Conservation (phyloP, 2,888 invertebrate genomes). For the Nymphalis urticae region DNA sequence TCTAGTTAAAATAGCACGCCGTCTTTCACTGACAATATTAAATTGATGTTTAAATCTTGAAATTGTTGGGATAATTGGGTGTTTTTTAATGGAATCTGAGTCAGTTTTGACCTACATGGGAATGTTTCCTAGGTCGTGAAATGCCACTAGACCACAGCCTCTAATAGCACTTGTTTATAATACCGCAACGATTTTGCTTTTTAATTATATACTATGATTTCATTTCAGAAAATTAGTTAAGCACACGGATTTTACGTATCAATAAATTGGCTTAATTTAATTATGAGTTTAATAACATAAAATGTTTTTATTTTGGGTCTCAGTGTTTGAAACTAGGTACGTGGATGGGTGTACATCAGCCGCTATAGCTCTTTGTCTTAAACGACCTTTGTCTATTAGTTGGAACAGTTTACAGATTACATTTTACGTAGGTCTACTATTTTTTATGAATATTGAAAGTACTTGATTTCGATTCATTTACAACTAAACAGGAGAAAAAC, state of each 20-base stretch:
- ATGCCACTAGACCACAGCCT: conserved; percentile 49
- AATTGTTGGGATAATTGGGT: conserved; percentile 24
- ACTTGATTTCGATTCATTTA: too few species aligned
- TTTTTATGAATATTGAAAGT: too few species aligned
- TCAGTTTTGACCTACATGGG: conserved; percentile 20
- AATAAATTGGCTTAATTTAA: too few species aligned
- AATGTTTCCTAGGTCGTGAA: conserved; percentile 56
- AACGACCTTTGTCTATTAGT: too few species aligned
- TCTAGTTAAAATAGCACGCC: conserved; percentile 14
- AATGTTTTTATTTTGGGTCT: too few species aligned
- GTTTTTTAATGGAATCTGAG: conserved; percentile 27
- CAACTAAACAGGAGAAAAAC: too few species aligned
- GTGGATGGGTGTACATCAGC: too few species aligned
- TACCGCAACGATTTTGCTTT: conserved; percentile 14
- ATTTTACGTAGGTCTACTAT: too few species aligned
- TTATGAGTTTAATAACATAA: too few species aligned
- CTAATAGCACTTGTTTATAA: conserved; percentile 46
- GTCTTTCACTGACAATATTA: conserved; percentile 25
- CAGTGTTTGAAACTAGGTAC: too few species aligned
- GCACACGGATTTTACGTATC: not conserved
- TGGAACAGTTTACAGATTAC: too few species aligned
- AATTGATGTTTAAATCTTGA: conserved; percentile 21
- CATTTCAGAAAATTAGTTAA: not conserved
- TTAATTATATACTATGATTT: not conserved
- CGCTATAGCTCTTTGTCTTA: too few species aligned